Base-by-base conservation (phyloP, 2,113 vertebrate species). In the Chloroceryle aenea region DNA sequence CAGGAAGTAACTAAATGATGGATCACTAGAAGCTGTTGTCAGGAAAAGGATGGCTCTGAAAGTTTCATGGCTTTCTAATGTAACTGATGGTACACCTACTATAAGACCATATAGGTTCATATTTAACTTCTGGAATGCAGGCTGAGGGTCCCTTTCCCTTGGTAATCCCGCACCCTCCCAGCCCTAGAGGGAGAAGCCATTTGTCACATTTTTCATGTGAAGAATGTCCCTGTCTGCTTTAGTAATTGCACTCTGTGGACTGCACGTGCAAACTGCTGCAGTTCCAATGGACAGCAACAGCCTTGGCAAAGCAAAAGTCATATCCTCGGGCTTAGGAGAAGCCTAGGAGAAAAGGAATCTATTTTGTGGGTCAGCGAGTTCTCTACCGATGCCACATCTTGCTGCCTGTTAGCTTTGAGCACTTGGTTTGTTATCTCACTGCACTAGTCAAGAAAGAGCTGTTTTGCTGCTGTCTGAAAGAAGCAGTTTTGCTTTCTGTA, bases 191-290 rank as follows among this genome's bases (percentile, higher is more conserved):
- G 25, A 53, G 7, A 25, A 4, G 43, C n/a, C 7, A 25, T 40
- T 50, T 62, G 30, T 74, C 47, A 29, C 25, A 45, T n/a, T 62
- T 7, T n/a, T 74, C 6, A 14, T 9, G 9, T 27, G 2, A 47
- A 26, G 23, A 40, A 25, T 5, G 1, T 19, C 8, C 62, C 32
- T n/a, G n/a, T 47, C 32, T 36, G 7, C 15, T 10, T 56, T 0
- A 23, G 32, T 15, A 63, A n/a, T 38, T 36, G 6, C 2, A 4
- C 19, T 62, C 2, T 4, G 6, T 17, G 47, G 42, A 11, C 27
- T 32, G 21, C 0, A 0, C 73, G 12, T 22, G 15, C 10, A 10
- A 13, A 55, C 48, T 10, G 21, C 20, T 3, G 0, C 19, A 50
- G 45, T 62, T 93, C n/a, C 36, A 42, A 64, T 29, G 30, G 32